Conservation (phyloP, 1,140 invertebrate genomes). For the Asbolus verrucosus region DNA sequence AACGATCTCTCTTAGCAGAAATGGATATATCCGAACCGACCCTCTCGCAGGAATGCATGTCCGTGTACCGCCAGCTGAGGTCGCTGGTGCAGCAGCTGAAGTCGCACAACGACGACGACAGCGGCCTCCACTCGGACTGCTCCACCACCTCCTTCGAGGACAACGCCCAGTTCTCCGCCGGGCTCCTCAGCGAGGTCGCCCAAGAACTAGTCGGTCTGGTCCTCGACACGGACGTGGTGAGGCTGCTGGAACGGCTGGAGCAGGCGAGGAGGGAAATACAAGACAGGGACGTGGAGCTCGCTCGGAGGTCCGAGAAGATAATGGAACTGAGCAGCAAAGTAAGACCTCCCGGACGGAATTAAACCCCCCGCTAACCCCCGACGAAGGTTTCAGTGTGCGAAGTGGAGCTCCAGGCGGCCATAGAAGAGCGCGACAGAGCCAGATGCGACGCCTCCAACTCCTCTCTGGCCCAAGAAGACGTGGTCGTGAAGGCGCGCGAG, state of each 20-base stretch:
- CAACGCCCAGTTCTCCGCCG: constrained; percentile 58
- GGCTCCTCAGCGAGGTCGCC: constrained; percentile 68
- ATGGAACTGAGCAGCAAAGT: constrained; percentile 85
- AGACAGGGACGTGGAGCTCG: constrained; percentile 82
- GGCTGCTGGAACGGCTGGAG: constrained; percentile 84
- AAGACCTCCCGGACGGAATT: constrained; percentile 54
- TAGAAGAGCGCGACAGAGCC: constrained; percentile 85
- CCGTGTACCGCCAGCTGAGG: constrained; percentile 76
- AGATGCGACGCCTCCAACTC: constrained; percentile 77
- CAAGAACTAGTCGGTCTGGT: constrained; percentile 79
- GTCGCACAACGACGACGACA: constrained; percentile 77
- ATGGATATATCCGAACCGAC: constrained; percentile 80
- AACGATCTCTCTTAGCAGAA: constrained; percentile 77
- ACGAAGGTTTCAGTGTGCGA: constrained; percentile 82
- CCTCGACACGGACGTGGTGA: constrained; percentile 80
- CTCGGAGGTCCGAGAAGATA: constrained; percentile 82
- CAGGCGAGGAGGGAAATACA: constrained; percentile 78
- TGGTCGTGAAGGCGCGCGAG: constrained; percentile 83
- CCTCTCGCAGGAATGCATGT: constrained; percentile 72
- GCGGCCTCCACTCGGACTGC: constrained; percentile 71
- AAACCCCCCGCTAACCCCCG: no score
- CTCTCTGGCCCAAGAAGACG: constrained; percentile 80
- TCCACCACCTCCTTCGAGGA: constrained; percentile 67
- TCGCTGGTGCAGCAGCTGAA: constrained; percentile 77
- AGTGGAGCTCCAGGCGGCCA: constrained; percentile 81